These are phyloP conservation scores for Dynastes grantii DNA, from an alignment of 2,888 invertebrate genomes.

Conservation along the genomic window DNA sequence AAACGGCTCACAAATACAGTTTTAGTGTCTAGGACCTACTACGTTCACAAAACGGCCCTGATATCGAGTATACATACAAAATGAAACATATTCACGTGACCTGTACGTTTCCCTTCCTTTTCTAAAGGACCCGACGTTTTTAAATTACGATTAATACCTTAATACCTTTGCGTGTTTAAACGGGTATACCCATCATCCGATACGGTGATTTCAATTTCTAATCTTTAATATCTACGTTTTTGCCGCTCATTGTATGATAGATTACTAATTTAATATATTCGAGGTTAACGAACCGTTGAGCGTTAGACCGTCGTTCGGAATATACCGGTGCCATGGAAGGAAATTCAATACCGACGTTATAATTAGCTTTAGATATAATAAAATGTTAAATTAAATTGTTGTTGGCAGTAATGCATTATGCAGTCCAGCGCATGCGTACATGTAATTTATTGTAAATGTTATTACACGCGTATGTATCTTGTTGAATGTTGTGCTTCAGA, in stretches of 20 bases:
- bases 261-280: slow-evolving; percentile 19
- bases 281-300: slow-evolving; percentile 15
- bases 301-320: slow-evolving; percentile 12
- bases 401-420: slow-evolving; percentile 6
- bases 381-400: slow-evolving; percentile 24
- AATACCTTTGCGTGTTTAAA: too few relatives aligned
- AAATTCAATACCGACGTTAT: slow-evolving; percentile 23
- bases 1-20: too few relatives aligned
- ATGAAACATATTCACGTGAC: too few relatives aligned
- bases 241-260: neutral
- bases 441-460: neutral
- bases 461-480: too few relatives aligned
- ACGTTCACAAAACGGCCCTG: too few relatives aligned
- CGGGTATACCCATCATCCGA: too few relatives aligned
- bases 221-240: slow-evolving; percentile 5
- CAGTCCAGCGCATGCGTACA: neutral
- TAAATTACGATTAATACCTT: neutral
- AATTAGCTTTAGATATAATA: slow-evolving; percentile 7
- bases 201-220: neutral
- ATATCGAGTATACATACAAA: too few relatives aligned
- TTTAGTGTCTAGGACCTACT: too few relatives aligned
- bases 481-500: too few relatives aligned
- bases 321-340: neutral
- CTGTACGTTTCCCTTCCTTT: too few relatives aligned
- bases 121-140: too few relatives aligned